Evolutionary conservation across 2,113 vertebrate species (phyloP).

Genomic region (Ceyx margarethae): DNA sequence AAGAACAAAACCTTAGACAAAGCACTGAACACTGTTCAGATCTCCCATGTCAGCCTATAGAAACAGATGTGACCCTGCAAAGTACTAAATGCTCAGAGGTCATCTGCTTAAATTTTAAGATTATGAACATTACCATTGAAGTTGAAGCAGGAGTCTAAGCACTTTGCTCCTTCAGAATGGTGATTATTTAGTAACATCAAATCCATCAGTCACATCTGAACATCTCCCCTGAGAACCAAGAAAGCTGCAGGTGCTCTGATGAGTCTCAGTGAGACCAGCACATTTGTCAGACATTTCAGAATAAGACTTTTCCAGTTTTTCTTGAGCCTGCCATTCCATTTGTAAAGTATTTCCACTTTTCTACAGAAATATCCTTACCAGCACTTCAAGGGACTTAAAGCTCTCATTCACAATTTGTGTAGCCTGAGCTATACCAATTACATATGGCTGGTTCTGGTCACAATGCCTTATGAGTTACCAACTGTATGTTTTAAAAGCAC

Average conservation of each 20-base stretch:
- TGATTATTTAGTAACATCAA: background rate
- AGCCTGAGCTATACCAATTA: background rate
- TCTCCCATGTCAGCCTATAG: background rate
- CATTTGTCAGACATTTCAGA: background rate
- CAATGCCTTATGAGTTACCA: background rate
- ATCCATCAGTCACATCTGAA: fast-evolving
- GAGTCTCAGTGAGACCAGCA: background rate
- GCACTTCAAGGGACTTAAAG: background rate
- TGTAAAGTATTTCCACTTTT: background rate
- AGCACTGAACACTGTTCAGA: background rate
- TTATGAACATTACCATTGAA: background rate
- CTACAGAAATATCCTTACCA: background rate
- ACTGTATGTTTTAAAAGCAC: background rate
- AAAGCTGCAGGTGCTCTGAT: background rate
- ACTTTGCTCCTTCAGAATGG: background rate
- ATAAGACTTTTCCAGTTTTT: background rate
- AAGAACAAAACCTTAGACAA: background rate
- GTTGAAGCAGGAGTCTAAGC: background rate
- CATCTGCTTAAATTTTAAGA: background rate
- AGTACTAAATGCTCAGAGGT: background rate
- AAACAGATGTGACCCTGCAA: background rate
- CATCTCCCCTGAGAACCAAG: background rate
- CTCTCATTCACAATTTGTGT: background rate
- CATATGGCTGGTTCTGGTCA: fast-evolving
- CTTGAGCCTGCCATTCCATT: background rate